These are phyloP conservation scores for Cephus nigrinus DNA, from an alignment of 2,888 invertebrate genomes.

Conservation along the genomic window DNA sequence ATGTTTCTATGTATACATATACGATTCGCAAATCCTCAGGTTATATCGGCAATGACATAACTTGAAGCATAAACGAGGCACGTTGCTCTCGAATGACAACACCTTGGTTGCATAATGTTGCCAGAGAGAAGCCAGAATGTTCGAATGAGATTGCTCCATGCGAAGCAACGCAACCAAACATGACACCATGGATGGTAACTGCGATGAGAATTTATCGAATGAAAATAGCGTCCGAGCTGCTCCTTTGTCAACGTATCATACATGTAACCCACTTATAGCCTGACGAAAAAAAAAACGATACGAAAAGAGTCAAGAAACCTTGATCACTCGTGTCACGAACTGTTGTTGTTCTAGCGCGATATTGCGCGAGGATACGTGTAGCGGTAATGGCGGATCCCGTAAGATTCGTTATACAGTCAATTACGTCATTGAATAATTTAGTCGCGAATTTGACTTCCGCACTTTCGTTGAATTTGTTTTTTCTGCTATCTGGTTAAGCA, in stretches of 20 bases:
- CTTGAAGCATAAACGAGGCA: conserved; percentile 18
- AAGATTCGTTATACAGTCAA: not conserved
- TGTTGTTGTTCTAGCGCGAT: not conserved
- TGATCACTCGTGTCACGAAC: not conserved
- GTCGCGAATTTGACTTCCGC: not conserved
- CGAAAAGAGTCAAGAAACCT: not conserved
- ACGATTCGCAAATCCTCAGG: not conserved
- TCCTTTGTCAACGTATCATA: not conserved
- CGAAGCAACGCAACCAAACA: not conserved
- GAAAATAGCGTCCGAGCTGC: not conserved
- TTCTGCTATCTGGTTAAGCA: not conserved
- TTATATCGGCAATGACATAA: conserved; percentile 17
- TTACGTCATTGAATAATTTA: not conserved
- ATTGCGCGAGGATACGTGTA: not conserved
- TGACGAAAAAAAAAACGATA: not conserved
- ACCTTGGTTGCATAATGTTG: conserved; percentile 1
- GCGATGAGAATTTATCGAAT: not conserved
- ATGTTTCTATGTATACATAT: not conserved
- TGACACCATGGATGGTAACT: not conserved
- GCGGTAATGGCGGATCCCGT: not conserved
- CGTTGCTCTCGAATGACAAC: conserved; percentile 19
- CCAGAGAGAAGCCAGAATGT: conserved; percentile 10
- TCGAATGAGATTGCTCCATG: conserved; percentile 18
- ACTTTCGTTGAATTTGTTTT: not conserved
- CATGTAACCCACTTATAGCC: not conserved